Conservation (phyloP, 2,113 vertebrate genomes). For the Gulo gulo region DNA sequence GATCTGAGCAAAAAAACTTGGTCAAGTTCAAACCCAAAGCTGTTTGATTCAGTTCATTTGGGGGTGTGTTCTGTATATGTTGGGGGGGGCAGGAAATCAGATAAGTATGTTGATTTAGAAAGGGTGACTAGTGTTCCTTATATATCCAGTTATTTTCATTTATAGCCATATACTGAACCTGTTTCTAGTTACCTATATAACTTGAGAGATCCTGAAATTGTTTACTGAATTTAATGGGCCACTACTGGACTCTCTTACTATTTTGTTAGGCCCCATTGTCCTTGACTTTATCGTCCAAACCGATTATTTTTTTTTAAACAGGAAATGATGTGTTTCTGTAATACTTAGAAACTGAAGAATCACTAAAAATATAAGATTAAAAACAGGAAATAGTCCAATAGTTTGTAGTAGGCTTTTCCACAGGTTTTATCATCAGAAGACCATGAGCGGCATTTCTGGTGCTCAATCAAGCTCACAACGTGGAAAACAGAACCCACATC, state of each 20-base stretch:
- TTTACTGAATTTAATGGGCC: not conserved
- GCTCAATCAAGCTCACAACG: not conserved
- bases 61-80: not conserved
- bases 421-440: not conserved
- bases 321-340: not conserved
- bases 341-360: not conserved
- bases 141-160: not conserved
- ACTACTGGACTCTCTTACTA: not conserved
- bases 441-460: not conserved
- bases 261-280: not conserved
- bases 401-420: not conserved
- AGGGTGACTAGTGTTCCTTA: not conserved
- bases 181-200: not conserved
- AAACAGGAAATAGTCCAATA: not conserved
- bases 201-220: not conserved
- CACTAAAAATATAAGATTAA: not conserved
- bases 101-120: not conserved
- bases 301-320: not conserved
- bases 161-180: not conserved
- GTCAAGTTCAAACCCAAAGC: not conserved
- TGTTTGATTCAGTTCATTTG: not conserved
- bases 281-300: not conserved
- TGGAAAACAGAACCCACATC: not conserved
- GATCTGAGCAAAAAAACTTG: not conserved
- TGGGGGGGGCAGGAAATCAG: not conserved